Percentiles rank a stretch among this genome's conserved stretches.
phyloP scores from a whole-genome alignment of 1,140 invertebrate genomes.

The Caenorhabditis brenneri region DNA sequence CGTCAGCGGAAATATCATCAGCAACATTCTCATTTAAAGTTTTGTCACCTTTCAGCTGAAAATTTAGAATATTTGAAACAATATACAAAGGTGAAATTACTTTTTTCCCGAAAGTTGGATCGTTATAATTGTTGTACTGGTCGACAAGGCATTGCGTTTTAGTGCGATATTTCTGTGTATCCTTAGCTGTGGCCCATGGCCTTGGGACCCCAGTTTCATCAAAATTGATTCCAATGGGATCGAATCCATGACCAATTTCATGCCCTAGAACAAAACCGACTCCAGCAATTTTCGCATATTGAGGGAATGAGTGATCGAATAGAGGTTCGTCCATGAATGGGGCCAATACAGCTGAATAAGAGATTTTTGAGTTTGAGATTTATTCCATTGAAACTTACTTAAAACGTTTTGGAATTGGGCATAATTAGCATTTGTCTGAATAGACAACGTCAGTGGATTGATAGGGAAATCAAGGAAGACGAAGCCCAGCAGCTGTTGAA shows the following conservation, averaged over 20 bases:
- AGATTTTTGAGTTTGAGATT: neutral
- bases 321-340: neutral
- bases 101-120: neutral
- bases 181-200: neutral
- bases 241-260: neutral
- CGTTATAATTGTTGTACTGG: slow-evolving; percentile 10
- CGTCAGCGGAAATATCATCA: neutral
- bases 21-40: neutral
- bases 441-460: too few relatives aligned
- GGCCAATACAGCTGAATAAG: neutral
- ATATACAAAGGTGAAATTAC: too few relatives aligned
- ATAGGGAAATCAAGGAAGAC: too few relatives aligned
- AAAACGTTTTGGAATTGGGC: neutral
- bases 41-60: too few relatives aligned
- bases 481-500: too few relatives aligned
- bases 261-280: neutral
- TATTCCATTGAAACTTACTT: neutral
- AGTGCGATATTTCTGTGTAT: neutral
- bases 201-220: neutral
- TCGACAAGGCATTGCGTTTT: neutral
- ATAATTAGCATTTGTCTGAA: too few relatives aligned
- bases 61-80: too few relatives aligned
- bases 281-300: neutral
- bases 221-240: too few relatives aligned
- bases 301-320: neutral